Evolutionary conservation across 2,797 vertebrate genomes (phyloP).

Genomic region (Gouania willdenowi): DNA sequence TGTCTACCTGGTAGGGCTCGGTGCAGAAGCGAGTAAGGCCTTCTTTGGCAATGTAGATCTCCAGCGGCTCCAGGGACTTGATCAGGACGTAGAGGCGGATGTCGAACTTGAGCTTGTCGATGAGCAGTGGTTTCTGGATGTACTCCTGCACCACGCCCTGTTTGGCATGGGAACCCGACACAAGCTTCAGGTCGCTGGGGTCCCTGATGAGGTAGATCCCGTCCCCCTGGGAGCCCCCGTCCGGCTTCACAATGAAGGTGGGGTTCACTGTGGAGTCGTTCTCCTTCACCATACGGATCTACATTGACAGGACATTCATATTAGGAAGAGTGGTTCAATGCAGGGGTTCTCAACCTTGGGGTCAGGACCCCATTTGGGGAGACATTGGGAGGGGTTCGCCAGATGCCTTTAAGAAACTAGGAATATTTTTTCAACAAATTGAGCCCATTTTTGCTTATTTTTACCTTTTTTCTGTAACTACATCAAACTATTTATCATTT

Average conservation of each 20-base stretch:
- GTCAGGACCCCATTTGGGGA: too few relatives aligned
- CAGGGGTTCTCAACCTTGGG: too few relatives aligned
- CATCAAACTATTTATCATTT: too few relatives aligned
- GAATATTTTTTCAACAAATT: too few relatives aligned
- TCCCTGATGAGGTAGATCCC: constrained; percentile 99
- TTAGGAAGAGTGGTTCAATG: too few relatives aligned
- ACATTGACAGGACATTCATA: too few relatives aligned
- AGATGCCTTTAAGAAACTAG: too few relatives aligned
- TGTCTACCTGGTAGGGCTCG: constrained; percentile 87
- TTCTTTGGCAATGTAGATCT: constrained; percentile 96
- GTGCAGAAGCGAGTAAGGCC: constrained; percentile 97
- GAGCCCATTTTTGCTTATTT: too few relatives aligned
- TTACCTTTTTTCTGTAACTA: too few relatives aligned
- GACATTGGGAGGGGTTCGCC: too few relatives aligned
- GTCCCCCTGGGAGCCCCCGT: constrained; percentile 93
- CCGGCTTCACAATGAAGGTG: constrained; percentile 96
- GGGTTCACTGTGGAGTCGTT: constrained; percentile 78
- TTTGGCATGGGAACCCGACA: constrained; percentile 77
- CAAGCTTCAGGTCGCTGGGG: constrained; percentile 80
- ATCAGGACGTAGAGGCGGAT: constrained; percentile 95
- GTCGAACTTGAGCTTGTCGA: constrained; percentile 97
- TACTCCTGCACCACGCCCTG: constrained; percentile 95
- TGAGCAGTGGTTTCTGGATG: constrained; percentile 89
- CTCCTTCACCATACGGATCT: constrained; percentile 87
- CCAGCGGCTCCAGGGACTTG: constrained; percentile 90